Evolutionary conservation across 2,797 vertebrate species (phyloP), one percentile per base, ranked within the genome.

Genomic region (Nannoperca australis): DNA sequence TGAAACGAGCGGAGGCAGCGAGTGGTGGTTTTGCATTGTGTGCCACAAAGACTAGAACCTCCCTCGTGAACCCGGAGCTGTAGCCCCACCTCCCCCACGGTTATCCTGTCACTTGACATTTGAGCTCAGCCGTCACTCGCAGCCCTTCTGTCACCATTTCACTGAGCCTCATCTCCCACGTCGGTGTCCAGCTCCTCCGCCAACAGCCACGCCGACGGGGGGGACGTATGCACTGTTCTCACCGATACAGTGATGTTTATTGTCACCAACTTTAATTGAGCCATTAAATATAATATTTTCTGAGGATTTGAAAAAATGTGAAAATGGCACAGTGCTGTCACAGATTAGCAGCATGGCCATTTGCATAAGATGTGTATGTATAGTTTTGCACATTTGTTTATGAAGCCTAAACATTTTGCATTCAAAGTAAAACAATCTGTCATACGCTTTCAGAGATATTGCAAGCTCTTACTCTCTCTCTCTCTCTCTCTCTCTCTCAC

Each of bases 31-130:
- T 73, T 60, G 68, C 73, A 71, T 78, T 87, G 78, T 81, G 81
- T 68, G 79, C 82, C 81, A 85, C 83, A 82, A 84, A 90, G 80
- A 44, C 38, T 73, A 81, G 85, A 72, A 84, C 88, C 92, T 88
- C 91, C 89, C 84, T 82, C 79, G 8, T 68, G 60, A 85, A 81
- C 73, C 70, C 10, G 3, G 67, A 79, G 55, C 84, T n/a, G 59
- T 72, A 59, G 82, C 86, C 70, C 84, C 87, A 51, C 93, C 87
- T 82, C 86, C 84, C 78, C 44, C 49, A 40, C 44, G 73, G 45
- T 85, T 81, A 36, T 76, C 68, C 81, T 85, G 91, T 83, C 89
- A 88, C 85, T 87, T 91, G 92, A 92, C 89, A 87, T 91, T 89
- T 90, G 89, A 90, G 90, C 87, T 85, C 83, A 85, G 81, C 40